Conservation (phyloP, 2,113 vertebrate genomes). For the Lota lota region DNA sequence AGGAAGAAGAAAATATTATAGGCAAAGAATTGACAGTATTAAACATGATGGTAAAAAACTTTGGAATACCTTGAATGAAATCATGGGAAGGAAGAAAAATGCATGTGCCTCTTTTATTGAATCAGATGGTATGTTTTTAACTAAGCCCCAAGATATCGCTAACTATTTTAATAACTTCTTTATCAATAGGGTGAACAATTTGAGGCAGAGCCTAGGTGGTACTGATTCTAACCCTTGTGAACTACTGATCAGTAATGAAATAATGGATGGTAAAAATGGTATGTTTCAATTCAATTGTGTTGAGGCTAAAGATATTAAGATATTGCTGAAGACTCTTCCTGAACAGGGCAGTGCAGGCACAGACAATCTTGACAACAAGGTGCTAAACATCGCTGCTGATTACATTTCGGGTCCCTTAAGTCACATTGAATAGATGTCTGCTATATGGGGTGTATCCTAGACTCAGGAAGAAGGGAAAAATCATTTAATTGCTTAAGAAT, state of each 20-base stretch:
- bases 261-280: background rate
- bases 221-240: background rate
- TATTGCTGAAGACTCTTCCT: background rate
- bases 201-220: background rate
- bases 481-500: background rate
- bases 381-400: background rate
- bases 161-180: background rate
- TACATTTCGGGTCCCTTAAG: background rate
- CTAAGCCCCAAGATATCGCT: background rate
- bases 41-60: background rate
- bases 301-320: background rate
- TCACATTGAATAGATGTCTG: background rate
- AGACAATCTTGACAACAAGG: background rate
- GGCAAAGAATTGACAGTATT: background rate
- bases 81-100: background rate
- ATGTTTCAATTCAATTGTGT: background rate
- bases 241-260: background rate
- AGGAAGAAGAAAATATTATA: constrained; percentile 3
- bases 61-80: background rate
- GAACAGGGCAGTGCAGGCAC: background rate
- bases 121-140: background rate
- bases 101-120: background rate
- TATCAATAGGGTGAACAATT: background rate
- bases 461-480: background rate
- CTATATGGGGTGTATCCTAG: background rate